These are phyloP conservation scores for Dyspetes luteomarginatus DNA, from an alignment of 2,888 invertebrate species.

Conservation along the genomic window DNA sequence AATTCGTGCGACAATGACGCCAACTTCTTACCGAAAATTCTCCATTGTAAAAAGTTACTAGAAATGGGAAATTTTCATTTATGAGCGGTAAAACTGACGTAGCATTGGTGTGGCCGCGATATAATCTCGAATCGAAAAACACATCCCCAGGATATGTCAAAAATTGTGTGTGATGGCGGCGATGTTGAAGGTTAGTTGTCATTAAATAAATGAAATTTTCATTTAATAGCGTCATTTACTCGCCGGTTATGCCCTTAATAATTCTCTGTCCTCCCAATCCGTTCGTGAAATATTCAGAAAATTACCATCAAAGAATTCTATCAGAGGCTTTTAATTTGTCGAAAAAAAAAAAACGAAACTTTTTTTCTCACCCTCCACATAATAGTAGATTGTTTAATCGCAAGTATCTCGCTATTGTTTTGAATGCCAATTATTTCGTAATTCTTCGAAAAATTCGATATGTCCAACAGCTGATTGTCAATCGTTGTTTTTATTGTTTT, in stretches of 20 bases:
- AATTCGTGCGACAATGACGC: not conserved
- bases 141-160: constrained; percentile 76
- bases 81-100: not conserved
- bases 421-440: not conserved
- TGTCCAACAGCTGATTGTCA: not conserved
- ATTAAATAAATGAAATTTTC: constrained; percentile 69
- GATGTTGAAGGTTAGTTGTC: constrained; percentile 82
- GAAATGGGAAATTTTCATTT: not conserved
- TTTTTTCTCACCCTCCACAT: not conserved
- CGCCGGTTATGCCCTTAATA: constrained; percentile 23
- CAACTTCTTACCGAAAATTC: not conserved
- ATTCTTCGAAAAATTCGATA: not conserved
- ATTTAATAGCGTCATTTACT: constrained; percentile 24
- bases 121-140: constrained; percentile 28
- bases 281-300: not conserved
- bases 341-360: constrained; percentile 25
- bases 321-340: not conserved
- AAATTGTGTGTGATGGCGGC: constrained; percentile 81
- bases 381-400: not conserved
- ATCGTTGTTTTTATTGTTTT: not conserved
- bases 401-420: not conserved
- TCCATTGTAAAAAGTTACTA: not conserved
- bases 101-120: constrained; percentile 53
- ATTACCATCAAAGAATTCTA: not conserved
- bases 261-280: no score